Base-by-base conservation (phyloP, 2,888 invertebrate genomes). In the Phania funesta region DNA sequence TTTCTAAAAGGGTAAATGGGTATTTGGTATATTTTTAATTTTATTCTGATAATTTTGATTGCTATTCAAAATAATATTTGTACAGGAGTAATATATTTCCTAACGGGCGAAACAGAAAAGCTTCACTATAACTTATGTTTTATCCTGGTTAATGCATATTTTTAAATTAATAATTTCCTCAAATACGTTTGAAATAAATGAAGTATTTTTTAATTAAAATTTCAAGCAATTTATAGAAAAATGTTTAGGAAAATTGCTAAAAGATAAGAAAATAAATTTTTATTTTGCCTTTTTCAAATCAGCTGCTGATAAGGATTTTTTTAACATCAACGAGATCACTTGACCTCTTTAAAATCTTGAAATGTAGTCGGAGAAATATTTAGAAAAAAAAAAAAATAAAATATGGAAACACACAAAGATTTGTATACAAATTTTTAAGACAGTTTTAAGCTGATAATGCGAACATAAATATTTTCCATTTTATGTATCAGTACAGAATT, bases 311-410 rank as follows among this genome's bases (percentile, higher is more conserved):
- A 65, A 64, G 71, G 6, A 7, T 4, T 20, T 16, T 29, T 70
- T 71, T 46, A 48, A 80, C 67, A 83, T 81, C 50, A 81, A 80
- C 84, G 86, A 84, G 89, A 87, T 88, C 88, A 87, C 81, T 85
- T 84, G 89, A 89, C 88, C 89, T 86, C 86, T 70, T 60, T 64
- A 54, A 77, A 74, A 74, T 81, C 29, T 38, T 56, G 41, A 77
- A 77, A 44, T 41, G 16, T 41, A 62, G 52, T 62, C 73, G 52
- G 64, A 54, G 73, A 64, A 48, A 48, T 41, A 58, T 22, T 65
- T 58, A 56, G 50, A 56, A 75, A 26, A 65, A 26, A 26, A 65
- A 26, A 38, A 75, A 38, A 48, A 35, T 18, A 46, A 24, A 22
- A 24, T 29, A 54, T 7, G 35, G 16, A 76, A 6, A 16, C 24